Conservation (phyloP, 2,113 vertebrate genomes). For the Oncorhynchus tshawytscha region DNA sequence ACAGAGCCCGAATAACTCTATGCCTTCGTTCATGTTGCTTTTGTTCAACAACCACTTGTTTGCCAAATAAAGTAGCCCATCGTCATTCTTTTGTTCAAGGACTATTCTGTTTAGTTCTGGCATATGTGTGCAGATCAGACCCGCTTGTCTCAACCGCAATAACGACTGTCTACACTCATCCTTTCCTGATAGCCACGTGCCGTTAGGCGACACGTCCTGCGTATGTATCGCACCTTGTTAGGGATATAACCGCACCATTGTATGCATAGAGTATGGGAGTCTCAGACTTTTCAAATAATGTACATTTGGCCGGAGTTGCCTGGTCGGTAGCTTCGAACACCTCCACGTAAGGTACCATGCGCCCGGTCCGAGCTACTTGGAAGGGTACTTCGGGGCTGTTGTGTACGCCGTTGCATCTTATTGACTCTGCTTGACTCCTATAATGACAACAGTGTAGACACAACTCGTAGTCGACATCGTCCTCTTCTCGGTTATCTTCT, state of each 20-base stretch:
- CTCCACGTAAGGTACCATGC: not conserved
- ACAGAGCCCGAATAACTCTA: not conserved
- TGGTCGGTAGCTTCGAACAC: not conserved
- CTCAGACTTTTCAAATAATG: not conserved
- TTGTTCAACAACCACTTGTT: too few species aligned
- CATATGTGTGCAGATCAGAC: not conserved
- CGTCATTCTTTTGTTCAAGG: too few species aligned
- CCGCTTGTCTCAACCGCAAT: not conserved
- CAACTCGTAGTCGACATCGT: not conserved
- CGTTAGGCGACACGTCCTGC: not conserved
- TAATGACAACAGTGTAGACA: not conserved
- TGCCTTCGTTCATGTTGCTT: too few species aligned
- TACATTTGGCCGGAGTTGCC: fast-evolving
- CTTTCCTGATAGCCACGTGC: not conserved
- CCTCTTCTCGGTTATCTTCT: not conserved
- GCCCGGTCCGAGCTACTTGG: not conserved
- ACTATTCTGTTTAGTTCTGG: too few species aligned
- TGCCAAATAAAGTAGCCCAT: too few species aligned
- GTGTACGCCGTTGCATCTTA: fast-evolving
- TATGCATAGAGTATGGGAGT: not conserved
- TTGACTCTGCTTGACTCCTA: not conserved
- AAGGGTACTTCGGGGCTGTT: not conserved
- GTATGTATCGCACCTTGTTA: not conserved
- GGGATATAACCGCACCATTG: not conserved
- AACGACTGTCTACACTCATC: fast-evolving